Base-by-base conservation (phyloP, 2,113 vertebrate genomes). In the Gallinago undulata region DNA sequence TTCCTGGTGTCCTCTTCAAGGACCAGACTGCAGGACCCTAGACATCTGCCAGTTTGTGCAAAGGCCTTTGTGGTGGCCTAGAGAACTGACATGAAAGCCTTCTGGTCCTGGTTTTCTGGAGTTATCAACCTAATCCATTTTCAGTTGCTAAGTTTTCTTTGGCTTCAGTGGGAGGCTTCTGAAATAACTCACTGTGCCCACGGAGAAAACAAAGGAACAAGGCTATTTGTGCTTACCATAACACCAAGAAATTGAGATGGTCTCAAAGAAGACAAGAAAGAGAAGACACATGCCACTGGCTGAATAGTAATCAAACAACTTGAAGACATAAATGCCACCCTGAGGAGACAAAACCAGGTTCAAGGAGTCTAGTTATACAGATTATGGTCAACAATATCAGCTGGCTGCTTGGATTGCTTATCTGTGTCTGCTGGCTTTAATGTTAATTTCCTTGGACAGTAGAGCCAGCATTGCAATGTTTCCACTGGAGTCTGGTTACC, bases 301-400 rank as follows among this genome's bases (percentile, higher is more conserved):
- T 4, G 99, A 99, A 96, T 99, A 99, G 96, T 99, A 99, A 97
- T 99, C 99, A 96, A 99, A 99, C 72, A 99, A 96, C 97, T 99
- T 99, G 97, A 99, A 99, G 68, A 99, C 98, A 77, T 99, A 99
- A 89, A 99, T 98, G 33, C 99, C 99, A 23, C 98, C 98, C 99
- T 99, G 96, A 39, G 90, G 91, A 92, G 92, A 97, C 27, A 98
- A 70, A 94, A 97, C 17, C 84, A 74, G 84, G 11, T 50, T 62
- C 10, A 82, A 84, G 27, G 31, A 76, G 21, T 30, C 94, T 63
- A 88, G 45, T 68, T 94, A 30, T 93, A 30, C 13, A 48, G 48
- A 74, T 81, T 45, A 75, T 28, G 30, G 66, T 39, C 0, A 0
- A 56, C 14, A 77, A 3, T 23, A 94, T 57, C 47, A 93, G 19